A percentile compares a stretch with the other conserved stretches of the same genome.
These are phyloP conservation scores for Acronicta aceris DNA, from an alignment of 2,888 invertebrate genomes.

Conservation along the genomic window DNA sequence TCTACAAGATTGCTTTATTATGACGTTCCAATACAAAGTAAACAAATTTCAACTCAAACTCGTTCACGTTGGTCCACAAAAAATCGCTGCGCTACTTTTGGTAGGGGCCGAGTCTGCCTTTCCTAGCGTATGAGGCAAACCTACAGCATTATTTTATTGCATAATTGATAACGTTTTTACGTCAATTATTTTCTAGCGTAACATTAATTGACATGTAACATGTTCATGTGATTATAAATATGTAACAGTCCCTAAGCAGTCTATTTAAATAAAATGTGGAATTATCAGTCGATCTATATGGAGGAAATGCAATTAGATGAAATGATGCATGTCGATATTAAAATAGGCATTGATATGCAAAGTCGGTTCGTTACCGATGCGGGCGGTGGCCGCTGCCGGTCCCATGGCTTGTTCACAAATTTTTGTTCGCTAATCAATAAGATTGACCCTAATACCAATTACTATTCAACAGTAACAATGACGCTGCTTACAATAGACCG, in stretches of 20 bases:
- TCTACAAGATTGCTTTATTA: slow-evolving; percentile 60
- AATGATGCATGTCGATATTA: slow-evolving; percentile 88
- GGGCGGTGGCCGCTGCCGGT: slow-evolving; percentile 76
- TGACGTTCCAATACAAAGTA: slow-evolving; percentile 67
- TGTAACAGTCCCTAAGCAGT: slow-evolving; percentile 65
- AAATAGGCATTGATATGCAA: slow-evolving; percentile 87
- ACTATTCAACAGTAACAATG: slow-evolving; percentile 77
- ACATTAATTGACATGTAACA: slow-evolving; percentile 83
- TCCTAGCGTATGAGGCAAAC: slow-evolving; percentile 71
- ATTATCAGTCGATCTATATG: slow-evolving; percentile 68
- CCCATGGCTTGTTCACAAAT: slow-evolving; percentile 80
- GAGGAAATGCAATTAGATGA: slow-evolving; percentile 86
- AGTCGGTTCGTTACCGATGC: slow-evolving; percentile 78
- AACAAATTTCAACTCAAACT: slow-evolving; percentile 63
- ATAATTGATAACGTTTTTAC: slow-evolving; percentile 77
- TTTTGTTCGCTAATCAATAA: slow-evolving; percentile 85
- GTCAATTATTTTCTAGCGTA: slow-evolving; percentile 80
- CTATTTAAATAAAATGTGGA: slow-evolving; percentile 55
- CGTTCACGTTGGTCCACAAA: slow-evolving; percentile 58
- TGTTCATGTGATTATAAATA: slow-evolving; percentile 77
- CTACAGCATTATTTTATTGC: slow-evolving; percentile 77
- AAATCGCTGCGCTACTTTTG: slow-evolving; percentile 69
- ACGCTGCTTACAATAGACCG: slow-evolving; percentile 71
- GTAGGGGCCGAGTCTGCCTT: slow-evolving; percentile 59
- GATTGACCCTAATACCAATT: slow-evolving; percentile 81